Evolutionary conservation across 2,797 vertebrate genomes (phyloP), one percentile per base, ranked within the genome.

Genomic region (Cuniculus paca): DNA sequence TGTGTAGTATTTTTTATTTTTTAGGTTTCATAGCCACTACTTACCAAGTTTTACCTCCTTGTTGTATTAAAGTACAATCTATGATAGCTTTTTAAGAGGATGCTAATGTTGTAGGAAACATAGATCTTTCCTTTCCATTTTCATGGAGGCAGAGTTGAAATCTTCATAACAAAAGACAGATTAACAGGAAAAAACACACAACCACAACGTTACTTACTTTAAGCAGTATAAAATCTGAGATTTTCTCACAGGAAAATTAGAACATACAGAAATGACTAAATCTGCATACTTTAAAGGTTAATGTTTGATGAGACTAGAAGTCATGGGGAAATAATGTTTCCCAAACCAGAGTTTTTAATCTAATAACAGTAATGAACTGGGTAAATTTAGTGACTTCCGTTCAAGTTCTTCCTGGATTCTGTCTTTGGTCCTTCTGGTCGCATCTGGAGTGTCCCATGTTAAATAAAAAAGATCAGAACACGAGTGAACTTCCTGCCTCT

Each of bases 371-470:
- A 54, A n/a, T 45, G 36, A 42, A 20, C 10, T 36, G 5, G 26
- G 5, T 19, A 17, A 28, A 17, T 3, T 52, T 9, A 75, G 34
- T 26, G 36, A 36, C 0, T 3, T 42, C 6, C 45, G 31, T 20
- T 48, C 6, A 17, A 26, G 28, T 61, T 54, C 31, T 80, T 54
- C 19, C 19, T 63, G 22, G 31, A 50, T 45, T 50, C 26, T 31
- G 42, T 26, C 26, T 74, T 45, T 45, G 48, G 2, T 72, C 42
- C 20, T 70, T 36, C 28, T 26, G 3, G 24, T 17, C 31, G 34
- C 10, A 13, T 63, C 16, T 31, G 6, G 0, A 14, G 2, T 9
- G 11, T 13, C 7, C 6, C 31, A 0, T 2, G 34, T 20, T 2
- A 20, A 2, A 3, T 3, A 14, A 50, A 39, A 48, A 26, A 42